These are phyloP conservation scores for Stenotaenia linearis DNA, from an alignment of 2,888 invertebrate genomes.

Conservation along the genomic window DNA sequence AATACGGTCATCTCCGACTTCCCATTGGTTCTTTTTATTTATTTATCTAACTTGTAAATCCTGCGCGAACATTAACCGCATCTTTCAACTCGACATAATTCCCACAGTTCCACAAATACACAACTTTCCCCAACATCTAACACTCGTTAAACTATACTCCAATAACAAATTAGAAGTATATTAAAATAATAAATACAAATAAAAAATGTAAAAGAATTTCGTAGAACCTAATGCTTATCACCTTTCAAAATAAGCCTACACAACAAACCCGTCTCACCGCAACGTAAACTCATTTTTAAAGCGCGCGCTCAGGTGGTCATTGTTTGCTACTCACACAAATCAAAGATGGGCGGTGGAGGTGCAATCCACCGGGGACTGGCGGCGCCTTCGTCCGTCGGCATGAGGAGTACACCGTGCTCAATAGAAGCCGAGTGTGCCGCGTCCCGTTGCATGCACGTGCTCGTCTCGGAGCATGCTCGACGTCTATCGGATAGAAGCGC, in stretches of 20 bases:
- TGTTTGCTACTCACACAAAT: slow-evolving; percentile 17
- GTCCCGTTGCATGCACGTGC: slow-evolving; percentile 1
- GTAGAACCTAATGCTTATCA: neutral
- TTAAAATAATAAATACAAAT: neutral
- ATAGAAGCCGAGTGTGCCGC: neutral
- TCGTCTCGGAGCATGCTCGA: slow-evolving; percentile 30
- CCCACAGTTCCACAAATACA: neutral
- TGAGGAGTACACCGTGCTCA: neutral
- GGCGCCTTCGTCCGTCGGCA: slow-evolving; percentile 31
- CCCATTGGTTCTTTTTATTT: neutral
- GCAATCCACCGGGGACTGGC: slow-evolving; percentile 30
- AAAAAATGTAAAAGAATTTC: neutral
- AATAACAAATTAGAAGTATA: neutral
- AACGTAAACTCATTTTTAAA: neutral
- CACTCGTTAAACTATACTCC: neutral
- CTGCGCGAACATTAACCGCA: neutral
- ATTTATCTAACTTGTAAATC: slow-evolving; percentile 31
- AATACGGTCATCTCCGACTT: slow-evolving; percentile 5
- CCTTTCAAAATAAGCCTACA: neutral
- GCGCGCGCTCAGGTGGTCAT: neutral
- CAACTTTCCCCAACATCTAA: no score
- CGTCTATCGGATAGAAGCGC: neutral
- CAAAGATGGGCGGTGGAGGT: slow-evolving; percentile 30
- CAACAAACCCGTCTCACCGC: neutral
- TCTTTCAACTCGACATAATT: neutral